Evolutionary conservation across 2,888 invertebrate genomes (phyloP), one percentile per base, ranked within the genome.

Genomic region (Polia nebulosa): DNA sequence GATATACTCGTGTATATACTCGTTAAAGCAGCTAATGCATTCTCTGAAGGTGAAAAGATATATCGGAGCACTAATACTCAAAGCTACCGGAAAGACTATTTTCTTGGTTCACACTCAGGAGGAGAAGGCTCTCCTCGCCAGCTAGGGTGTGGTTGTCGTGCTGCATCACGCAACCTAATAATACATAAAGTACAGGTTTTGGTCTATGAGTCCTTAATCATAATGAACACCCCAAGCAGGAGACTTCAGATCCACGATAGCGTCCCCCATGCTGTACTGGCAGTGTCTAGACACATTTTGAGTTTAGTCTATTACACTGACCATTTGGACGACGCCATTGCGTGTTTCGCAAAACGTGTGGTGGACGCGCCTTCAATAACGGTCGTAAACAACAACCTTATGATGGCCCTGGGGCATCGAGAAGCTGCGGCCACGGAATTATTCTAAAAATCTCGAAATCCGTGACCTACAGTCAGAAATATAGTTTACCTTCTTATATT

Each of bases 131-230:
- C 7, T 13, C 29, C 62, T 75, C 1, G 36, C 3, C 6, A 22
- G 25, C 9, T 52, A 62, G 47, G 66, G n/a, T 79, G 71, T 39
- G 76, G 78, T 13, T 25, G 22, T 2, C 79, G 70, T 0, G 2
- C 11, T 5, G 79, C 39, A 8, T 79, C 79, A 2, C 58, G 65
- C 29, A 55, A 27, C 6, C 45, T 78, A 7, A 78, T 79, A n/a
- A 78, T 78, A 49, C 78, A 77, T 32, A 78, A 77, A 47, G 63
- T 74, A n/a, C 76, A 78, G 61, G 76, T 78, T 29, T 51, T 73
- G 22, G 67, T 77, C 2, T 56, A 6, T 11, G 36, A 76, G 17
- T 32, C 3, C n/a, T 76, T 73, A 13, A 32, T 73, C 8, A 63
- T 79, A 44, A 56, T 78, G 22, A 56, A 69, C 29, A 78, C 74